A percentile compares a stretch with the other conserved stretches of the same genome.
These are phyloP conservation scores for Heliconius hortense DNA, from an alignment of 2,888 invertebrate species.

Conservation along the genomic window DNA sequence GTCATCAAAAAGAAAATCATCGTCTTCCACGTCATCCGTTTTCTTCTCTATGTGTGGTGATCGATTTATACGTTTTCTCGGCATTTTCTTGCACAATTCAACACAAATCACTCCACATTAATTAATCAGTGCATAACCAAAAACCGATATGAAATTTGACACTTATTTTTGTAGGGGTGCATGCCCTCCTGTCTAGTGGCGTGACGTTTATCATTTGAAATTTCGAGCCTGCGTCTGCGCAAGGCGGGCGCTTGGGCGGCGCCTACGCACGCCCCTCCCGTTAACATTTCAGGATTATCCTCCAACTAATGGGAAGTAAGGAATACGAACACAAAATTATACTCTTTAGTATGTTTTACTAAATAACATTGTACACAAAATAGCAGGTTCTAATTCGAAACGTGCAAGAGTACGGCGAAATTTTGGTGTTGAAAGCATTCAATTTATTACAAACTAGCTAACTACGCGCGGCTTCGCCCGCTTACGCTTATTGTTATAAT, in stretches of 20 bases:
- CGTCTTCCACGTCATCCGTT: constrained; percentile 68
- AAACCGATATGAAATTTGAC: constrained; percentile 21
- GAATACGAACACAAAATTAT: constrained; percentile 10
- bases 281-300: constrained; percentile 54
- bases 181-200: constrained; percentile 50
- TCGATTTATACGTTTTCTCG: constrained; percentile 67
- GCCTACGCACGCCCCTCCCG: constrained; percentile 69
- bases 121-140: constrained; percentile 47
- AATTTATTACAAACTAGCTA: no score
- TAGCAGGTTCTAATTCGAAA: not conserved
- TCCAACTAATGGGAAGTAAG: constrained; percentile 50
- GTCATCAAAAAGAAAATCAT: constrained; percentile 76
- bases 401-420: no score
- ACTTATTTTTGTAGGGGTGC: constrained; percentile 42
- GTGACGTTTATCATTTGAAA: constrained; percentile 63
- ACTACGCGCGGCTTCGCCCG: no score
- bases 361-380: not conserved
- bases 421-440: no score
- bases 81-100: constrained; percentile 54
- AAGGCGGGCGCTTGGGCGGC: constrained; percentile 76
- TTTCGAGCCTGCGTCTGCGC: constrained; percentile 66
- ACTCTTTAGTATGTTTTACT: not conserved
- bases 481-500: no score
- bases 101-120: constrained; percentile 46
- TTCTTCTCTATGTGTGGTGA: constrained; percentile 66